Conservation (phyloP, 2,797 vertebrate genomes). For the Coregonus sp. region DNA sequence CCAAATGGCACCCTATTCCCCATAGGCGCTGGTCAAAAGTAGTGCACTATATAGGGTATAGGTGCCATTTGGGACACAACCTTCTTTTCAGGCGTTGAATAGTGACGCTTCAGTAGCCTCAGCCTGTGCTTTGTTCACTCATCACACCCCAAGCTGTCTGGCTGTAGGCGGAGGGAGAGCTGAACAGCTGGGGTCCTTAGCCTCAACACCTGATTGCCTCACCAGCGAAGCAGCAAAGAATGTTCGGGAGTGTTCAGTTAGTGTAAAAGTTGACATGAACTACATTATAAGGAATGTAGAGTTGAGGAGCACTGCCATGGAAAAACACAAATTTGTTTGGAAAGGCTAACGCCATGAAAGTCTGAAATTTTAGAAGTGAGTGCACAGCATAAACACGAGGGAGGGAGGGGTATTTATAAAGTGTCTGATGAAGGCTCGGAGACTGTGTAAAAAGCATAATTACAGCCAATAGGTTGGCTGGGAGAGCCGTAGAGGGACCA, state of each 20-base stretch:
- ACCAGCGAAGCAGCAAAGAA: conserved; percentile 54
- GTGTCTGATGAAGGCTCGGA: conserved; percentile 43
- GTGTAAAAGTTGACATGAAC: conserved; percentile 64
- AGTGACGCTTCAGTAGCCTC: background rate
- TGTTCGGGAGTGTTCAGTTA: conserved; percentile 63
- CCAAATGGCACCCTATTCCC: too few species aligned
- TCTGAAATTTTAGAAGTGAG: conserved; percentile 35
- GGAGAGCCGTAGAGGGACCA: conserved; percentile 13
- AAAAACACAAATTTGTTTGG: conserved; percentile 43
- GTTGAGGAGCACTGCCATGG: conserved; percentile 46
- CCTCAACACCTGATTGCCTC: conserved; percentile 65
- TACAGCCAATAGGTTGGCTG: conserved; percentile 17
- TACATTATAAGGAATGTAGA: conserved; percentile 61
- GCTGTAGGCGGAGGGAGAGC: conserved; percentile 26
- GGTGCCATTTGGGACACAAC: background rate
- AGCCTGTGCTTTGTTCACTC: conserved; percentile 31
- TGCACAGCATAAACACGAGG: conserved; percentile 17
- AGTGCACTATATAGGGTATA: background rate
- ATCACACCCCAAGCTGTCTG: conserved; percentile 16
- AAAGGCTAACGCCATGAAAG: conserved; percentile 34
- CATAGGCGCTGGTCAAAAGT: background rate
- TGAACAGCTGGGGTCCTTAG: conserved; percentile 53
- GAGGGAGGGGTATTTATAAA: conserved; percentile 30
- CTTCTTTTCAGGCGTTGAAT: conserved; percentile 14
- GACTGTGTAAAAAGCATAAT: conserved; percentile 26